These are phyloP conservation scores for Falco naumanni DNA, from an alignment of 2,797 vertebrate genomes.

Conservation along the genomic window DNA sequence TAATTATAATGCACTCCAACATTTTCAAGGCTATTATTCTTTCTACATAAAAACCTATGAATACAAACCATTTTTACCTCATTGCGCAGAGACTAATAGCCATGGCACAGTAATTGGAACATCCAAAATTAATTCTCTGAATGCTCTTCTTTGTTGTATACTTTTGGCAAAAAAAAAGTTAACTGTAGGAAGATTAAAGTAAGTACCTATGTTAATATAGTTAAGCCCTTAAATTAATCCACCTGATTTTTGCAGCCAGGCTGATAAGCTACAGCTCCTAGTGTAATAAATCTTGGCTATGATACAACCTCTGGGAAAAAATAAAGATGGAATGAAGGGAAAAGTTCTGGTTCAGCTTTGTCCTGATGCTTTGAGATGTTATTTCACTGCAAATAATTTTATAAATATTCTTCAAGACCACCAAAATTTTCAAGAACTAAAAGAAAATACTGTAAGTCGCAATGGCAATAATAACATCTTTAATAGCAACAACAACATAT, in stretches of 20 bases:
- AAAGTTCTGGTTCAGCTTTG: not conserved
- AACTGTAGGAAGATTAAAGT: constrained; percentile 37
- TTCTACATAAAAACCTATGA: constrained; percentile 44
- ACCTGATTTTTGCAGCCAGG: not conserved
- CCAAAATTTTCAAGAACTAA: not conserved
- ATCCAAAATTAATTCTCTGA: constrained; percentile 38
- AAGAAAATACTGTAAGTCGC: not conserved
- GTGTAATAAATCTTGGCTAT: not conserved
- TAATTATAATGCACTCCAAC: constrained; percentile 57
- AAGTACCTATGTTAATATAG: constrained; percentile 17
- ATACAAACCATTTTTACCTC: constrained; percentile 53
- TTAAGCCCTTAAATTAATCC: constrained; percentile 20
- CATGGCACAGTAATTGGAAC: constrained; percentile 43
- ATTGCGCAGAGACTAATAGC: constrained; percentile 44
- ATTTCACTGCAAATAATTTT: not conserved
- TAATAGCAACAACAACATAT: not conserved
- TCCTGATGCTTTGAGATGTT: not conserved
- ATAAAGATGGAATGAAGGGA: not conserved
- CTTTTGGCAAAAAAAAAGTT: constrained; percentile 13
- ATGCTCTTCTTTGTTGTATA: constrained; percentile 38
- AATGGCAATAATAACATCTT: not conserved
- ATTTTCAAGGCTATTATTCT: constrained; percentile 53
- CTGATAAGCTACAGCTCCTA: not conserved
- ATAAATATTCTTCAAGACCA: not conserved
- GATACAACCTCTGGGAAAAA: not conserved